phyloP scores from a whole-genome alignment of 2,113 vertebrate genomes.

The Lamprotornis superbus region DNA sequence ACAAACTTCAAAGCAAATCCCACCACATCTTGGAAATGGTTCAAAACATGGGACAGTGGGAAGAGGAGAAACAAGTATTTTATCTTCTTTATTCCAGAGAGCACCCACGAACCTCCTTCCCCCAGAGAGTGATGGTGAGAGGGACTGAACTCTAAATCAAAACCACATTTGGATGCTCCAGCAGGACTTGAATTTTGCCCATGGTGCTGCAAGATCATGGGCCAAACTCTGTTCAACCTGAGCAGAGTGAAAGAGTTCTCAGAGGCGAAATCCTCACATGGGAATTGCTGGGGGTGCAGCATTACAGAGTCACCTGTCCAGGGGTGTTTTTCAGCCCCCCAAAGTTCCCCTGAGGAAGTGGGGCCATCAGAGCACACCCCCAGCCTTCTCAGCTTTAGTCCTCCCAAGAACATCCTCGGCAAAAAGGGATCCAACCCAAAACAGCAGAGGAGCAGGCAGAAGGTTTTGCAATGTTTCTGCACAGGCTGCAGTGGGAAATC shows the following conservation, averaged over 20 bases:
- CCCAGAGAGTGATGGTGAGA: rapidly evolving
- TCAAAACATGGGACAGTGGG: constrained; percentile 11
- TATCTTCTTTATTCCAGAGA: neutral
- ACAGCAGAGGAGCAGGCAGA: neutral
- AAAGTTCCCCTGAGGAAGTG: no score
- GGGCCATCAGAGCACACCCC: neutral
- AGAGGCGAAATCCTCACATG: rapidly evolving
- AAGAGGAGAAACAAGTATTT: constrained; percentile 13
- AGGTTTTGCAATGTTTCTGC: neutral
- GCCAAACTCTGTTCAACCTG: neutral
- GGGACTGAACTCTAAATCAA: neutral
- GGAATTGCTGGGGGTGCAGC: neutral
- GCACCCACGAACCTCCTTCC: neutral
- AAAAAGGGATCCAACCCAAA: neutral
- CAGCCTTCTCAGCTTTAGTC: neutral
- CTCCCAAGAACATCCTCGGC: neutral
- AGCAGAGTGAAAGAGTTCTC: neutral
- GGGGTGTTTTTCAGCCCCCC: neutral
- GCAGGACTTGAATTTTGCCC: neutral
- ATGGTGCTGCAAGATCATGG: neutral
- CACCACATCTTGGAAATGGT: neutral
- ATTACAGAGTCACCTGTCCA: rapidly evolving
- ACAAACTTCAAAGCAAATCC: constrained; percentile 28
- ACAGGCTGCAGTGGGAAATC: neutral
- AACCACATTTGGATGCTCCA: neutral